These are phyloP conservation scores for Euplagia quadripunctaria DNA, from an alignment of 2,888 invertebrate genomes.

Conservation along the genomic window DNA sequence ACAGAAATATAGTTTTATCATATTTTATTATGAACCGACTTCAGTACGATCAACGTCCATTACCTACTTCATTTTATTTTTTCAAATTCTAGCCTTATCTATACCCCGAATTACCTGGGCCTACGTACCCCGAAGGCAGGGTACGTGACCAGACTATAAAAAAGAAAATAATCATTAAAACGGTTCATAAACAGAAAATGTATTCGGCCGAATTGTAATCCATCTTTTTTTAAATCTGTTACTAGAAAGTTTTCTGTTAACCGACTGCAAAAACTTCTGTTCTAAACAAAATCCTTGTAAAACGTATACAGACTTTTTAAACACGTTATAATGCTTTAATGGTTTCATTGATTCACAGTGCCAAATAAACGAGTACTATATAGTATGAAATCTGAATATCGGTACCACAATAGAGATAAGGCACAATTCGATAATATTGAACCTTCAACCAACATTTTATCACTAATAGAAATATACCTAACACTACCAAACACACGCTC, in stretches of 20 bases:
- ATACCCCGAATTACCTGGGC: no score
- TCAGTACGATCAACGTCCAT: not conserved
- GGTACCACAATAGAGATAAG: not conserved
- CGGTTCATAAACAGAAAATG: not conserved
- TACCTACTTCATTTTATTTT: not conserved
- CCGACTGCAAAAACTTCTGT: not conserved
- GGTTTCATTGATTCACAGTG: not conserved
- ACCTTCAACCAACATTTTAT: not conserved
- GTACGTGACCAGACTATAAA: no score
- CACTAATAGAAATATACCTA: not conserved
- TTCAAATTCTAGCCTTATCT: not conserved
- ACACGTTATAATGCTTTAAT: not conserved
- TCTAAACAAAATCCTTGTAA: not conserved
- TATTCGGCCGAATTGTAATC: not conserved
- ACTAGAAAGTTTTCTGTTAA: no score
- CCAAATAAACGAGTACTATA: no score
- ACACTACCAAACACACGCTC: not conserved
- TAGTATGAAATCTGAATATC: no score
- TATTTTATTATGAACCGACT: not conserved
- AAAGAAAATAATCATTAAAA: not conserved
- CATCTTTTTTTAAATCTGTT: not conserved
- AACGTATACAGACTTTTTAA: not conserved
- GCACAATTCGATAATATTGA: not conserved
- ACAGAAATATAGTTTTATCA: not conserved
- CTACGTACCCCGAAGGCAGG: not conserved